Percentiles rank a stretch among this genome's conserved stretches.
These are phyloP conservation scores for Pteria penguin DNA, from an alignment of 2,888 invertebrate genomes.

Conservation along the genomic window DNA sequence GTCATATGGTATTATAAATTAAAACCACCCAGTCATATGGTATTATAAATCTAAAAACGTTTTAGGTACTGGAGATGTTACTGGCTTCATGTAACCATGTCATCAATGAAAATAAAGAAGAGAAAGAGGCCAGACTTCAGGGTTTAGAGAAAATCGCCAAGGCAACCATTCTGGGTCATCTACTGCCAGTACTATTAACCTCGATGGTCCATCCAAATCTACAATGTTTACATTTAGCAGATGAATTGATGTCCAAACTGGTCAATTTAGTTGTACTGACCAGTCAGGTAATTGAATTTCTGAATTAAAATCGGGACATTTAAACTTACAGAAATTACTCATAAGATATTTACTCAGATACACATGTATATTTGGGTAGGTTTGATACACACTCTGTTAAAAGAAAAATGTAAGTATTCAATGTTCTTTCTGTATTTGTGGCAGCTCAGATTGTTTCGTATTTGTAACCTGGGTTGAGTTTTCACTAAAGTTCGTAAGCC, in stretches of 20 bases:
- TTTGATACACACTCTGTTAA: too few relatives aligned
- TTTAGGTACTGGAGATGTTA: conserved; percentile 75
- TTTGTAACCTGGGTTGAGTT: too few relatives aligned
- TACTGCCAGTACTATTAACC: conserved; percentile 76
- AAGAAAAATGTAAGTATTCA: too few relatives aligned
- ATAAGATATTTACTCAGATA: too few relatives aligned
- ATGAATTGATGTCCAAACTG: conserved; percentile 75
- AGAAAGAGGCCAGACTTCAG: conserved; percentile 70
- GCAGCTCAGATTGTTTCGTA: too few relatives aligned
- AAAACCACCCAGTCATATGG: neutral
- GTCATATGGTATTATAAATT: too few relatives aligned
- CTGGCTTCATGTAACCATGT: conserved; percentile 72
- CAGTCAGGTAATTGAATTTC: conserved; percentile 78
- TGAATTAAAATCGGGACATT: too few relatives aligned
- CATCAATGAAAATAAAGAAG: conserved; percentile 64
- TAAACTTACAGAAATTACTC: too few relatives aligned
- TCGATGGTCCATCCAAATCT: conserved; percentile 76
- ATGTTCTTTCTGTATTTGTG: too few relatives aligned
- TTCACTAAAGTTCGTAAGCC: too few relatives aligned
- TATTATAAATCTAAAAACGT: neutral
- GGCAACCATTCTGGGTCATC: conserved; percentile 77
- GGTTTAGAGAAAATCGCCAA: conserved; percentile 76
- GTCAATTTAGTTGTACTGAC: conserved; percentile 76
- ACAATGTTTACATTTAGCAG: conserved; percentile 71
- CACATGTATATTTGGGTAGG: too few relatives aligned